These are phyloP conservation scores for Rhipidura dahli DNA, from an alignment of 2,113 vertebrate species.

Conservation along the genomic window DNA sequence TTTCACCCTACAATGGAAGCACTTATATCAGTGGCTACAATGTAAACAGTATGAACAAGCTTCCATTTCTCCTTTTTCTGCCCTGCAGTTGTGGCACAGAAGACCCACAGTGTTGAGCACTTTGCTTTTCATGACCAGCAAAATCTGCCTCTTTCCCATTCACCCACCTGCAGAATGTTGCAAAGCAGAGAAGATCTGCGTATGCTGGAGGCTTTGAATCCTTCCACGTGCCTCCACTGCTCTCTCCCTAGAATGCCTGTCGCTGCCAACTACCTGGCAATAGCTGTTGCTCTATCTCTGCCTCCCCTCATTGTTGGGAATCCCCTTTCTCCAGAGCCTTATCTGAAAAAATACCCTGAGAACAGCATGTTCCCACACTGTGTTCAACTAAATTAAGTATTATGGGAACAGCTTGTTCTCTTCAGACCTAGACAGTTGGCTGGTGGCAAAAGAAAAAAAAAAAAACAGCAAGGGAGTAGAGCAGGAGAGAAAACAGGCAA, in stretches of 20 bases:
- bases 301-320: slow-evolving; percentile 20
- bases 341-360: slow-evolving; percentile 33
- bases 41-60: not conserved
- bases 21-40: not conserved
- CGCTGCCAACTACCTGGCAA: not conserved
- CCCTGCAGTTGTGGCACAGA: not conserved
- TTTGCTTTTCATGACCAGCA: not conserved
- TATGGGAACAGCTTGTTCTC: slow-evolving; percentile 55
- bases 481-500: slow-evolving; percentile 34
- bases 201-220: not conserved
- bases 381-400: slow-evolving; percentile 50
- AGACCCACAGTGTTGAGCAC: not conserved
- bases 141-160: not conserved
- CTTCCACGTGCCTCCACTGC: not conserved
- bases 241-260: not conserved
- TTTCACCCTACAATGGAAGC: not conserved
- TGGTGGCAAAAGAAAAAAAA: not conserved
- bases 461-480: slow-evolving; percentile 29
- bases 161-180: not conserved
- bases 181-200: not conserved
- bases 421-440: slow-evolving; percentile 7
- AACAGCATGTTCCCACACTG: slow-evolving; percentile 54
- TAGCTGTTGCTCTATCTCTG: not conserved
- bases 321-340: slow-evolving; percentile 31
- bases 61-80: not conserved